Percentiles rank a stretch among this genome's conserved stretches.
Conservation (phyloP, 2,797 vertebrate species). For the Enteromius thamalakanensis region DNA sequence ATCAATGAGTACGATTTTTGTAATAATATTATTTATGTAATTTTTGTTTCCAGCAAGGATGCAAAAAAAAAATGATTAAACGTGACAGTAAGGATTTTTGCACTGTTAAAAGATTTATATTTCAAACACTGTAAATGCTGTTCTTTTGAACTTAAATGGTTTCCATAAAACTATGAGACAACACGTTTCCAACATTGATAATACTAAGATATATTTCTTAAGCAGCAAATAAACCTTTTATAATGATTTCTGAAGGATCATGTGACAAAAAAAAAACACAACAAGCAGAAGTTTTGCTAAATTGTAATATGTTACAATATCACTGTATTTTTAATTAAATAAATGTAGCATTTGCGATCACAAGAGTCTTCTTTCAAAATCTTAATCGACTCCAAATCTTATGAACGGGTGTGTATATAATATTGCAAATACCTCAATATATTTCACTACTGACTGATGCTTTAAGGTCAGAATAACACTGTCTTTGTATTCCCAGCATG, state of each 20-base stretch:
- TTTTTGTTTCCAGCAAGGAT: neutral
- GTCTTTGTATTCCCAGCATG: slow-evolving; percentile 14
- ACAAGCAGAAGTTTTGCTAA: neutral
- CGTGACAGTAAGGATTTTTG: neutral
- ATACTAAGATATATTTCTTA: neutral
- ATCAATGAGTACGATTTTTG: neutral
- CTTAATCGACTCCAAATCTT: neutral
- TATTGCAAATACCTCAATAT: neutral
- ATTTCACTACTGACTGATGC: neutral
- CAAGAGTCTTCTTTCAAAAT: neutral
- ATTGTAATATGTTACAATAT: neutral
- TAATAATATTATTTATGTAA: too few relatives aligned
- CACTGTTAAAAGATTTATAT: neutral
- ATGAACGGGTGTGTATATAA: neutral
- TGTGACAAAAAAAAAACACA: neutral
- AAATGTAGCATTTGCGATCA: neutral
- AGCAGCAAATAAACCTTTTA: too few relatives aligned
- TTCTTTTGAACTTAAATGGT: neutral
- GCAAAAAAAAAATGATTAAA: too few relatives aligned
- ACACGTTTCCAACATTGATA: neutral
- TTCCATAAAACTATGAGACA: neutral
- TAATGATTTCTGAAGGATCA: neutral
- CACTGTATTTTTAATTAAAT: neutral
- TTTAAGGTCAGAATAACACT: neutral
- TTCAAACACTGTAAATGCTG: neutral